Evolutionary conservation across 2,888 invertebrate species (phyloP), one percentile per base, ranked within the genome.

Genomic region (Orthosia incerta): DNA sequence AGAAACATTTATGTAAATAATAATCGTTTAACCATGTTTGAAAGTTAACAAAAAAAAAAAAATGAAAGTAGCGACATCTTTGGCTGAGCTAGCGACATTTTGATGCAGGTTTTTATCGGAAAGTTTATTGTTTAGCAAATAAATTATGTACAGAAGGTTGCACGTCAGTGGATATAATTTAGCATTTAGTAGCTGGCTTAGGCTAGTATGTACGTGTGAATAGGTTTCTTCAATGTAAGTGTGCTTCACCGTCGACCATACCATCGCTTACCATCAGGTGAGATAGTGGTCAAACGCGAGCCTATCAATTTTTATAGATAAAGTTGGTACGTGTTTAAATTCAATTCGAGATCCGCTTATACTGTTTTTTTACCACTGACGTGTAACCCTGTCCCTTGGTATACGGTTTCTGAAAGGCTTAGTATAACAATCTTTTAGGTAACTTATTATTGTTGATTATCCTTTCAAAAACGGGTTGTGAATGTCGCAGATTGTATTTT

Each of bases 1-100:
- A 61, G 23, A 23, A 62, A 26, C 45, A 61, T 61, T 46, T 72
- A 79, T 72, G 56, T 76, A 79, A 72, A 79, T 79, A 77, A 53
- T 16, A 77, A 12, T 23, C 4, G n/a, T 50, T 55, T 31, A 70
- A 20, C 20, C n/a, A 71, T 39, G 23, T 48, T 51, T 23, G 13
- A 51, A 11, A 66, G 15, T n/a, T 48, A 20, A 26, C 13, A 26
- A 65, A 23, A 31, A 51, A 67, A 20, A 31, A 18, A 9, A 50
- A 45, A 12, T 15, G 18, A 62, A 62, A 9, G 16, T 56, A 48
- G 23, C 46, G 12, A 46, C 2, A 61, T 31, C 12, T 46, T 46
- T 20, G 15, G 0, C 46, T 51, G n/a, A 11, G 18, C 3, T 55
- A 26, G 50, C 39, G 20, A 46, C 31, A 70, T 46, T 53, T 18